These are phyloP conservation scores for Cyanoderma ruficeps DNA, from an alignment of 2,113 vertebrate genomes.

Conservation along the genomic window DNA sequence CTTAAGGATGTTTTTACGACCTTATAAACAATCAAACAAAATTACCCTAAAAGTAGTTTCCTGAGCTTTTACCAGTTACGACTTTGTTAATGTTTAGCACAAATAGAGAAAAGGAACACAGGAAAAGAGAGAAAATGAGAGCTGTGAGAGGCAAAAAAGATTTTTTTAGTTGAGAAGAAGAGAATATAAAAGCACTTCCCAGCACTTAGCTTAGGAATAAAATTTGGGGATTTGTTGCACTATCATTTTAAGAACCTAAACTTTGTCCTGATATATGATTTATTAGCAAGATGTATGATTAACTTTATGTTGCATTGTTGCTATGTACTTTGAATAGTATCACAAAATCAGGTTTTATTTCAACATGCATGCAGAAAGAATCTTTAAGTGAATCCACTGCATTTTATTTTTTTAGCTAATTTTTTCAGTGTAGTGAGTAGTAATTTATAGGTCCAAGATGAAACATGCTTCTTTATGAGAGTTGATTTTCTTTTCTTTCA, in stretches of 20 bases:
- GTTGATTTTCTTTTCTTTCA: not conserved
- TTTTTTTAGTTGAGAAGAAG: not conserved
- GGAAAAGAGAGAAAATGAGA: not conserved
- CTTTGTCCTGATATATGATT: not conserved
- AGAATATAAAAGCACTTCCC: not conserved
- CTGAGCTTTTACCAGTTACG: not conserved
- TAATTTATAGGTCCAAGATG: not conserved
- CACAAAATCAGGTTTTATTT: not conserved
- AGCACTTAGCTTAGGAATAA: not conserved
- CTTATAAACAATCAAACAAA: not conserved
- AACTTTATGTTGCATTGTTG: not conserved
- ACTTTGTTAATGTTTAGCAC: not conserved
- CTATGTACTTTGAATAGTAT: not conserved
- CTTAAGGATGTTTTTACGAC: not conserved
- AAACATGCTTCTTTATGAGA: not conserved
- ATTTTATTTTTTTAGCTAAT: not conserved
- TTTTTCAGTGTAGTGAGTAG: not conserved
- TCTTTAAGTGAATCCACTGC: not conserved
- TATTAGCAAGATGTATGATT: not conserved
- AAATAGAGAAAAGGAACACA: not conserved
- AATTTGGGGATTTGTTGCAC: not conserved
- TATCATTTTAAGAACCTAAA: not conserved
- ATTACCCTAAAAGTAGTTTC: not conserved
- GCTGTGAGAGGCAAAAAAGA: not conserved
- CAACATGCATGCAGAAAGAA: not conserved